Evolutionary conservation across 2,797 vertebrate species (phyloP), one percentile per base, ranked within the genome.

Genomic region (Synaphobranchus kaupii): DNA sequence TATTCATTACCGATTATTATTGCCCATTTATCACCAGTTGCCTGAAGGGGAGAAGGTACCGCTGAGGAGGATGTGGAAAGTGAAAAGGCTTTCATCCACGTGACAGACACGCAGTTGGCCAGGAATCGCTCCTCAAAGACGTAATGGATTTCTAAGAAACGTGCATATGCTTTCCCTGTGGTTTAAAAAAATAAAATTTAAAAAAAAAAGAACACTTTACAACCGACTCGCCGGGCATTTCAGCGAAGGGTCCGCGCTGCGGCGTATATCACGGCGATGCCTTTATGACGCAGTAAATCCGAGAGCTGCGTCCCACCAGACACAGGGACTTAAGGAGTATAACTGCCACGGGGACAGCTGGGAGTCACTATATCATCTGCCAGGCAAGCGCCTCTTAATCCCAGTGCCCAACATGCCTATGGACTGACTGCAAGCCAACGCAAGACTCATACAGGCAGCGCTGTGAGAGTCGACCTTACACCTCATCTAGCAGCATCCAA

Each of bases 271-370:
- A 96, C 83, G 20, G 85, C 89, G 92, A 94, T 89, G 88, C 88
- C 92, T 95, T 96, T 95, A 95, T 90, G 90, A 94, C 89, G 92
- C 54, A 89, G 92, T 95, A 96, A 95, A 96, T 95, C 90, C 87
- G 88, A 93, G 91, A 89, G 85, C 15, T 89, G 92, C 90, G 92
- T 92, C 95, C 90, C 88, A 15, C 90, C 90, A 92, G 93, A 90
- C 89, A 86, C 88, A 90, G 86, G 87, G 92, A 93, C 92, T 94
- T 94, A 83, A 92, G 90, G 87, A 93, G 91, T 60, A 83, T 88
- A 92, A 93, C 92, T 80, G 90, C 89, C 90, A 47, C 89, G 89
- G 87, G 87, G 92, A 93, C 84, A 28, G 88, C 66, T 85, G 84
- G 84, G 82, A 92, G 90, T 93, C 91, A 86, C 88, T 95, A 93